These are phyloP conservation scores for Odontophorus gujanensis DNA, from an alignment of 2,113 vertebrate species.

Conservation along the genomic window DNA sequence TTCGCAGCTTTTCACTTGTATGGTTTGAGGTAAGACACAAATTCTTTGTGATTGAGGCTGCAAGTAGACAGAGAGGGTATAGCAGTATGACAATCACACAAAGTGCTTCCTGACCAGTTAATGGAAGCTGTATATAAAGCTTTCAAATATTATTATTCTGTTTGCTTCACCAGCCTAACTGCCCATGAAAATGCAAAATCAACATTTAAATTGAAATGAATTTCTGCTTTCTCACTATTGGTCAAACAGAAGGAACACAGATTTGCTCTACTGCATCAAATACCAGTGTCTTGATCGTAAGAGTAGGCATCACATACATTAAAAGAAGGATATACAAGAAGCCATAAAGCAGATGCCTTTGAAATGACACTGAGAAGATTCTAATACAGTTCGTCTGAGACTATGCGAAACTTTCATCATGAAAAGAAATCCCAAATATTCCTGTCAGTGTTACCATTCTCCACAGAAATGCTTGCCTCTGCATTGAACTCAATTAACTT, in stretches of 20 bases:
- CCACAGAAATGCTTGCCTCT: background rate
- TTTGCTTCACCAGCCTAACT: slow-evolving; percentile 8
- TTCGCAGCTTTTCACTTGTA: background rate
- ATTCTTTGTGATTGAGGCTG: background rate
- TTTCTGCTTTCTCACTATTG: background rate
- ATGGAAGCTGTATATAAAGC: background rate
- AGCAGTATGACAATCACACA: background rate
- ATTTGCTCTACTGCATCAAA: background rate
- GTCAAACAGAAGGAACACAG: background rate
- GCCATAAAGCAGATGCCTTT: background rate
- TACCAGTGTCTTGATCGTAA: background rate
- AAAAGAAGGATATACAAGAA: background rate
- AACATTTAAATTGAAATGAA: background rate
- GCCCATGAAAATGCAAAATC: slow-evolving; percentile 25
- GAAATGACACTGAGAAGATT: background rate
- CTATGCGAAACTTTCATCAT: background rate
- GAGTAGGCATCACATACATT: background rate
- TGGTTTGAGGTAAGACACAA: background rate
- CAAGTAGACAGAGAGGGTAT: background rate
- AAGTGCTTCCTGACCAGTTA: background rate
- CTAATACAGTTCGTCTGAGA: background rate
- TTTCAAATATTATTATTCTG: background rate
- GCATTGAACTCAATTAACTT: background rate
- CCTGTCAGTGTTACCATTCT: background rate
- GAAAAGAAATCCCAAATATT: background rate